phyloP scores from a whole-genome alignment of 92 coral and sea anemone genomes.

The Virgularia gustaviana region DNA sequence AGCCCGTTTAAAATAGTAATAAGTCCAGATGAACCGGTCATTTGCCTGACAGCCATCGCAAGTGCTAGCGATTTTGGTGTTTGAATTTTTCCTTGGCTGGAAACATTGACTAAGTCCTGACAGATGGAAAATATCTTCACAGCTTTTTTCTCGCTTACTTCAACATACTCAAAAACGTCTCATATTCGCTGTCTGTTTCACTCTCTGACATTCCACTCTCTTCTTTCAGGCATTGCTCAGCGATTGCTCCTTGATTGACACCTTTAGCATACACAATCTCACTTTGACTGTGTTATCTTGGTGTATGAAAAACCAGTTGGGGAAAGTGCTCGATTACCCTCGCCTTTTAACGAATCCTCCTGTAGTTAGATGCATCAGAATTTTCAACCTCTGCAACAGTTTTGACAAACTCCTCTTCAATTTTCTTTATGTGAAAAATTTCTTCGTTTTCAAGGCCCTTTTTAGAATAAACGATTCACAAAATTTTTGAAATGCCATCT shows the following conservation, averaged over 20 bases:
- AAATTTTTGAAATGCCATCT: slow-evolving; percentile 33
- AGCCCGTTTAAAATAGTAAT: slow-evolving; percentile 41
- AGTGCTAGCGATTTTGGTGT: slow-evolving; percentile 48
- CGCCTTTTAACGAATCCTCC: slow-evolving; percentile 31
- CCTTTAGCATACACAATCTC: slow-evolving; percentile 38
- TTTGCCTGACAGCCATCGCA: slow-evolving; percentile 52
- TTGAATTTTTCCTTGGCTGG: slow-evolving; percentile 35
- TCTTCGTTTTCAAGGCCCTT: slow-evolving; percentile 18
- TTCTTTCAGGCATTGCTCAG: not conserved
- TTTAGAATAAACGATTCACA: slow-evolving; percentile 39
- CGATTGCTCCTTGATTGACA: slow-evolving; percentile 9
- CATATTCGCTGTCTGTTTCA: not conserved
- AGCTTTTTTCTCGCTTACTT: slow-evolving; percentile 13
- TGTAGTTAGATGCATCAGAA: slow-evolving; percentile 48
- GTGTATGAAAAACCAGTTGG: slow-evolving; percentile 46
- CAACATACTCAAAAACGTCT: slow-evolving; percentile 27
- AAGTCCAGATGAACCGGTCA: slow-evolving; percentile 42
- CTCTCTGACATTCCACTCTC: not conserved
- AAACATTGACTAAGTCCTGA: slow-evolving; percentile 41
- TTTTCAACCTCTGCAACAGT: slow-evolving; percentile 38
- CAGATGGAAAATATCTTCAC: slow-evolving; percentile 39
- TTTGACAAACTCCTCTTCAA: slow-evolving; percentile 42
- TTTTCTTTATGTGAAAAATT: slow-evolving; percentile 8
- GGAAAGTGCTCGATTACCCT: slow-evolving; percentile 39
- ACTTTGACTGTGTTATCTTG: slow-evolving; percentile 26